Evolutionary conservation across 2,888 invertebrate species (phyloP).

Genomic region (Dermolepida albohirtum): DNA sequence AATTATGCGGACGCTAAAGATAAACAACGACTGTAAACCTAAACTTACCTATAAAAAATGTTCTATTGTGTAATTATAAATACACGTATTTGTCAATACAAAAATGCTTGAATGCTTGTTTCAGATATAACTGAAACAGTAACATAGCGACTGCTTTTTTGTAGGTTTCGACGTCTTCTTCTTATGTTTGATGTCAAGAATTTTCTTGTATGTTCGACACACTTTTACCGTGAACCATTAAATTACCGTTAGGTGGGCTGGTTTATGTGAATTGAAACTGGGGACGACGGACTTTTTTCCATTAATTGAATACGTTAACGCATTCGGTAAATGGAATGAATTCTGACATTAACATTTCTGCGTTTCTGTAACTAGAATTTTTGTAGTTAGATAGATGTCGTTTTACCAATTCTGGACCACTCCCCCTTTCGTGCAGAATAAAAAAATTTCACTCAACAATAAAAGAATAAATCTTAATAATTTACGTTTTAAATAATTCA

Average conservation of each 20-base stretch:
- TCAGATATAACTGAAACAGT: constrained; percentile 8
- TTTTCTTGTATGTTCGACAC: constrained; percentile 35
- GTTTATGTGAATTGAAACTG: constrained; percentile 38
- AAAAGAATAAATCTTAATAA: too few relatives aligned
- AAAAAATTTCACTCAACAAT: too few relatives aligned
- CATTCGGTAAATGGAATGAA: constrained; percentile 30
- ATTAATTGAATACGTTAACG: constrained; percentile 31
- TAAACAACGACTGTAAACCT: too few relatives aligned
- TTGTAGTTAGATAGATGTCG: too few relatives aligned
- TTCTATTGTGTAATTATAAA: background rate
- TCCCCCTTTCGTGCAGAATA: too few relatives aligned
- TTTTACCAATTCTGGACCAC: too few relatives aligned
- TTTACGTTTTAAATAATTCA: too few relatives aligned
- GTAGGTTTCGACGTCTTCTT: constrained; percentile 27
- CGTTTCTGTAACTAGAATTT: constrained; percentile 25
- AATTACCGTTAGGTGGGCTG: constrained; percentile 37
- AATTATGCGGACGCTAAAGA: too few relatives aligned
- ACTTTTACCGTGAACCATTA: constrained; percentile 39
- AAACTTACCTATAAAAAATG: too few relatives aligned
- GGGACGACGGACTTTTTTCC: constrained; percentile 32
- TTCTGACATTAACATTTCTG: constrained; percentile 28
- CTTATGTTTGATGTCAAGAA: constrained; percentile 25
- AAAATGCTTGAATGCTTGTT: background rate
- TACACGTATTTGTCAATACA: background rate
- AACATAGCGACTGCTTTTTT: constrained; percentile 1